Evolutionary conservation across 1,140 invertebrate species (phyloP).

Genomic region (Geopemphigus sp.): DNA sequence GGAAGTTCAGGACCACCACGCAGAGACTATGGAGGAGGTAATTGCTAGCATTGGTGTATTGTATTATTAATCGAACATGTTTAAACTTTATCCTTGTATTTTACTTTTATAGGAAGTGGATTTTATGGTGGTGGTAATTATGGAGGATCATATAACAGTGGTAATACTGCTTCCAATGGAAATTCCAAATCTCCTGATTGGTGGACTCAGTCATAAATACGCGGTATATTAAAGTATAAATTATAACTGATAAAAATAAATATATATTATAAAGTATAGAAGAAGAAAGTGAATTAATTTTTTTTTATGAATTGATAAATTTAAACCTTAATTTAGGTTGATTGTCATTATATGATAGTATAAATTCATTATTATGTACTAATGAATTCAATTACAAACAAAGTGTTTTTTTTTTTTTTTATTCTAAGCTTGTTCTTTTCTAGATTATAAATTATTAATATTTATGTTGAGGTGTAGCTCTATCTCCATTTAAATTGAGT

Average conservation of each 20-base stretch:
- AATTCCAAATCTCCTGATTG: constrained; percentile 49
- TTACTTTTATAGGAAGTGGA: constrained; percentile 12
- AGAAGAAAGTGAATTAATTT: constrained; percentile 18
- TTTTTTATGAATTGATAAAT: constrained; percentile 46
- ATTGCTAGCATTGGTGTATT: constrained; percentile 24
- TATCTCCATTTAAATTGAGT: constrained; percentile 37
- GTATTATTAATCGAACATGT: not conserved
- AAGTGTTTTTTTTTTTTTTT: constrained; percentile 44
- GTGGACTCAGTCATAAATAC: constrained; percentile 46
- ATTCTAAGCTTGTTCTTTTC: constrained; percentile 38
- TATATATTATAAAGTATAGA: constrained; percentile 42
- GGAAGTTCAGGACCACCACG: constrained; percentile 14
- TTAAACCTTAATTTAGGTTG: constrained; percentile 41
- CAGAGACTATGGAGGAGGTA: constrained; percentile 43
- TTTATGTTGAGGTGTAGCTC: constrained; percentile 42
- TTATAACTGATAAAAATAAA: constrained; percentile 31
- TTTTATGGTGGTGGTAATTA: constrained; percentile 49
- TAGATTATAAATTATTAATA: constrained; percentile 46
- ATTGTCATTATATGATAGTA: constrained; percentile 38
- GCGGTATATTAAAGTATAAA: constrained; percentile 18
- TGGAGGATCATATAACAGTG: constrained; percentile 50
- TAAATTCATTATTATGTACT: constrained; percentile 47
- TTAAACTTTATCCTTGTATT: not conserved
- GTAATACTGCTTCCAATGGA: constrained; percentile 45
- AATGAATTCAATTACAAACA: constrained; percentile 39